Percentiles rank a stretch among this genome's conserved stretches.
Evolutionary conservation across 2,113 vertebrate genomes (phyloP).

Genomic region (Heterocephalus glaber): DNA sequence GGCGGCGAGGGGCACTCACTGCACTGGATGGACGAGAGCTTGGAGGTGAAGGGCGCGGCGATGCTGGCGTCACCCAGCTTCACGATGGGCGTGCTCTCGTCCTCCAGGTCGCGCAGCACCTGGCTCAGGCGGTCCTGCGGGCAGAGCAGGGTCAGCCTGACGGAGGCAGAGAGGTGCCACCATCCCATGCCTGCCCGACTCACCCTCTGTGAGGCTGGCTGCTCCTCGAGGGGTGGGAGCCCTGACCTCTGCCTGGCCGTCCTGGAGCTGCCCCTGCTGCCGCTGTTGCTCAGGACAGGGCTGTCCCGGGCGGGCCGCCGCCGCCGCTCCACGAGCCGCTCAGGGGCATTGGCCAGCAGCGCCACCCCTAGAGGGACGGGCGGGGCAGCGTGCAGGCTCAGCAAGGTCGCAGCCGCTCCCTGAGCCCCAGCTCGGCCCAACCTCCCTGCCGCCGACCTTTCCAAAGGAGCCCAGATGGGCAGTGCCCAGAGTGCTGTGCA

Average conservation of each 20-base stretch:
- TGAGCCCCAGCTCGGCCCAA: no score
- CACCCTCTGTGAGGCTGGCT: constrained; percentile 92
- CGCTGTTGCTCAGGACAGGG: constrained; percentile 70
- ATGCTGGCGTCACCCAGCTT: constrained; percentile 98
- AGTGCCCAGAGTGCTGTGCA: not conserved
- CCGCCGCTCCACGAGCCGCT: constrained; percentile 90
- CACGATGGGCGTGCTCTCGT: constrained; percentile 93
- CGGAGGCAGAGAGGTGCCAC: constrained; percentile 83
- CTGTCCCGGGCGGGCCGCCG: constrained; percentile 88
- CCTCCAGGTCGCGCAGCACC: constrained; percentile 95
- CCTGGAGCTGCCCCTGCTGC: constrained; percentile 86
- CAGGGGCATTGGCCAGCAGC: constrained; percentile 93
- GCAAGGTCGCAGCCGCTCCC: not conserved
- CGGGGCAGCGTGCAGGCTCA: not conserved
- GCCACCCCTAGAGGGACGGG: constrained; percentile 89
- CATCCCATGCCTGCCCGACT: not conserved
- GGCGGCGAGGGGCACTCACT: constrained; percentile 86
- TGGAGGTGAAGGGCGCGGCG: constrained; percentile 97
- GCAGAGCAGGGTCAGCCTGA: not conserved
- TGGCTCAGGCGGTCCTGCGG: constrained; percentile 94
- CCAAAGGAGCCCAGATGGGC: not conserved
- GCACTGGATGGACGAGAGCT: constrained; percentile 98
- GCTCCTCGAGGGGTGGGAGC: constrained; percentile 92
- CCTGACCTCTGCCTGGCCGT: constrained; percentile 88
- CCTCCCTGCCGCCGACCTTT: not conserved